These are phyloP conservation scores for Acleris literana DNA, from an alignment of 2,888 invertebrate species.

Conservation along the genomic window DNA sequence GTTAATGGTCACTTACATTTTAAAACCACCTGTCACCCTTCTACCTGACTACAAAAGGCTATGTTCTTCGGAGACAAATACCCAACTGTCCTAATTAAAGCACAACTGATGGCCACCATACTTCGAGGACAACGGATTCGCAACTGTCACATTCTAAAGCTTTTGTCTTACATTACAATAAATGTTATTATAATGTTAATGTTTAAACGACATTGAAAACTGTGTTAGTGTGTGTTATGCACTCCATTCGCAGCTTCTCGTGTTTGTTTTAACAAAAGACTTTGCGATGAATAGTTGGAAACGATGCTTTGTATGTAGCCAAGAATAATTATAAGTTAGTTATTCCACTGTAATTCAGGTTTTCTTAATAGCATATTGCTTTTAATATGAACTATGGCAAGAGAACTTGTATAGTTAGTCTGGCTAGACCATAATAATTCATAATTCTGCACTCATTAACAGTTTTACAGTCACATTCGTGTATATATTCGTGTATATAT, in stretches of 20 bases:
- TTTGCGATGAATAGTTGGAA: background rate
- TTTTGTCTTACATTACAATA: constrained; percentile 18
- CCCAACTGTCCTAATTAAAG: constrained; percentile 5
- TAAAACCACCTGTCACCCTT: background rate
- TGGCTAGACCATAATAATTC: too few species aligned
- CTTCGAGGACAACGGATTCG: constrained; percentile 20
- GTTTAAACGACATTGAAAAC: constrained; percentile 27
- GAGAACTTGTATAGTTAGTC: too few species aligned
- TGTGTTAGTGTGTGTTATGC: constrained; percentile 14
- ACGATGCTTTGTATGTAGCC: constrained; percentile 7
- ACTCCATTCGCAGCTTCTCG: constrained; percentile 8
- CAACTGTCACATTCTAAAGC: constrained; percentile 33
- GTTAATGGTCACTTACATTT: too few species aligned
- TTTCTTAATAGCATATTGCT: too few species aligned
- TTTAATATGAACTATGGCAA: too few species aligned
- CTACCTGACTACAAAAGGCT: background rate
- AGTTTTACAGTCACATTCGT: too few species aligned
- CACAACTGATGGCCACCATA: constrained; percentile 23
- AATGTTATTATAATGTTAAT: constrained; percentile 36
- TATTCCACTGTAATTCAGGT: background rate
- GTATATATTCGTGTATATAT: too few species aligned
- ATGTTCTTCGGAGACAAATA: background rate
- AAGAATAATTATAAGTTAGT: constrained; percentile 11
- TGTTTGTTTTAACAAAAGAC: constrained; percentile 14
- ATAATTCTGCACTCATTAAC: too few species aligned